Evolutionary conservation across 2,888 invertebrate genomes (phyloP).

Genomic region (Nemotelus pantherinus): DNA sequence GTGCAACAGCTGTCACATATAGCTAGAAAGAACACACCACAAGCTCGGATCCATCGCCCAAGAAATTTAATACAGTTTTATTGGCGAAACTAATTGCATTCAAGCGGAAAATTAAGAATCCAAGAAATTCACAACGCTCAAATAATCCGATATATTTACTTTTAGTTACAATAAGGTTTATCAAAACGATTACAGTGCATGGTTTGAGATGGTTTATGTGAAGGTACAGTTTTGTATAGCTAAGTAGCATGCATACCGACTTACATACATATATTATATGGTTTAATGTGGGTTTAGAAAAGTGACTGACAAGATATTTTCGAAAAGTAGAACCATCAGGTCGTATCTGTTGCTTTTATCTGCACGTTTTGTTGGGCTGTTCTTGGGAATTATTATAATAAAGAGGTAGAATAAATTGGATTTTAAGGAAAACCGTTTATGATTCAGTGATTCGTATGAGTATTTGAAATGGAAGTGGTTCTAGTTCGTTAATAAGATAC

Average conservation of each 20-base stretch:
- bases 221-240: too few relatives aligned
- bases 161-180: not conserved
- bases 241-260: not conserved
- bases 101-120: conserved; percentile 35
- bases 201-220: not conserved
- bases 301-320: conserved; percentile 8
- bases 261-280: not conserved
- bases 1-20: conserved; percentile 5
- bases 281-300: not conserved
- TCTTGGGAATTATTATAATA: not conserved
- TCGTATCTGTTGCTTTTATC: conserved; percentile 11
- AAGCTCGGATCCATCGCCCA: not conserved
- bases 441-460: not conserved
- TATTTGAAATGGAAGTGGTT: not conserved
- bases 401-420: conserved; percentile 24
- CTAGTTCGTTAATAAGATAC: not conserved
- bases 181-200: not conserved
- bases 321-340: not conserved
- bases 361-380: not conserved
- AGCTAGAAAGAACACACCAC: too few relatives aligned
- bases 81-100: conserved; percentile 32
- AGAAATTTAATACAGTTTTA: conserved; percentile 29
- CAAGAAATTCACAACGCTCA: conserved; percentile 22
- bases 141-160: conserved; percentile 13
- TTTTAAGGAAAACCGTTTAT: conserved; percentile 12